Evolutionary conservation across 2,888 invertebrate genomes (phyloP).

Genomic region (Acanthosoma haemorrhoidale): DNA sequence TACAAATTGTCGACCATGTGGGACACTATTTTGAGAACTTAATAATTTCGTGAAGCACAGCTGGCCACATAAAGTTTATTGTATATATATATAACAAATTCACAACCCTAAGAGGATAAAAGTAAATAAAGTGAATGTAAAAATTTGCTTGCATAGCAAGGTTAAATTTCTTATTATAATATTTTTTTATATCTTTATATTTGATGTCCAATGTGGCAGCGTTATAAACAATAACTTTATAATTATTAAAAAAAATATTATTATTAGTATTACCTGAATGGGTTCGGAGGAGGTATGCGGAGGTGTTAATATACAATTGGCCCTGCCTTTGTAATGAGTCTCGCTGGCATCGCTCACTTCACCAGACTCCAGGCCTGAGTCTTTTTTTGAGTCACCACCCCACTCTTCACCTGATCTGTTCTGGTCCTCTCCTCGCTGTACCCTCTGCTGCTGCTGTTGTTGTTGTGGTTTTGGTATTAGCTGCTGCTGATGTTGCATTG

Average conservation of each 20-base stretch:
- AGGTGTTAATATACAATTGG: neutral
- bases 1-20: no score
- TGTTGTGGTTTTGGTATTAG: neutral
- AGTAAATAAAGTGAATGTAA: no score
- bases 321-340: constrained; percentile 13
- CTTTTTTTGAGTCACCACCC: constrained; percentile 45
- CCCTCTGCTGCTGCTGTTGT: constrained; percentile 3
- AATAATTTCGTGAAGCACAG: no score
- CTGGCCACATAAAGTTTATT: no score
- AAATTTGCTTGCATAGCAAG: no score
- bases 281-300: neutral
- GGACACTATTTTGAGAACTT: no score
- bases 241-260: no score
- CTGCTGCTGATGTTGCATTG: neutral
- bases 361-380: constrained; percentile 48
- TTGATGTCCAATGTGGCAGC: no score
- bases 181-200: neutral
- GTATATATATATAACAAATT: no score
- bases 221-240: no score
- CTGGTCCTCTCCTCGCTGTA: neutral
- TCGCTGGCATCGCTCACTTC: constrained; percentile 47
- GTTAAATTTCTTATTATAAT: neutral
- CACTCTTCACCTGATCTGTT: constrained; percentile 8
- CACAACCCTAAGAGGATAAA: no score
- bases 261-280: neutral